Percentiles rank a stretch among this genome's conserved stretches.
Evolutionary conservation across 2,797 vertebrate genomes (phyloP).

Genomic region (Epinephelus malabaricus): DNA sequence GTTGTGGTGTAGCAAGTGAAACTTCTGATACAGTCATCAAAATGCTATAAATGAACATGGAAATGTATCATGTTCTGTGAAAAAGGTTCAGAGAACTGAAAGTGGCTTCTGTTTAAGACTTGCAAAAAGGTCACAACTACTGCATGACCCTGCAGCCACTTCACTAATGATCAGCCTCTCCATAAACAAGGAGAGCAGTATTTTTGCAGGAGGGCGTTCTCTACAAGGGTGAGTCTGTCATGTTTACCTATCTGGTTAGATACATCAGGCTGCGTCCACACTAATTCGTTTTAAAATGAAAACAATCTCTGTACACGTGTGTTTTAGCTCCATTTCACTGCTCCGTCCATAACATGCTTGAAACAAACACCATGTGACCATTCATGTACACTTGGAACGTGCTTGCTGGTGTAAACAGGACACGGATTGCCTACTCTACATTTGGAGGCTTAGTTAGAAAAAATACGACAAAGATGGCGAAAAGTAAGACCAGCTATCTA

Average conservation of each 20-base stretch:
- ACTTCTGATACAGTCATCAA: background rate
- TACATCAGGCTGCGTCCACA: conserved; percentile 12
- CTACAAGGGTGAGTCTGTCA: conserved; percentile 22
- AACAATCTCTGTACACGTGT: too few species aligned
- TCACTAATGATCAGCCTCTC: conserved; percentile 23
- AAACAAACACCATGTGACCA: too few species aligned
- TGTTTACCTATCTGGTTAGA: conserved; percentile 43
- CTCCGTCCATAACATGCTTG: too few species aligned
- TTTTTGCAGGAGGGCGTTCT: conserved; percentile 41
- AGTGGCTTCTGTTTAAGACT: conserved; percentile 15
- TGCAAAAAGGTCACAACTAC: conserved; percentile 25
- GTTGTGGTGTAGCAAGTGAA: background rate
- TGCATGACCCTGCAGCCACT: conserved; percentile 7
- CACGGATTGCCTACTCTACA: too few species aligned
- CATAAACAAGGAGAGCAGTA: conserved; percentile 56
- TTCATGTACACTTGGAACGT: too few species aligned
- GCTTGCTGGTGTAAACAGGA: too few species aligned
- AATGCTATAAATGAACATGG: background rate
- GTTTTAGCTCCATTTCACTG: too few species aligned
- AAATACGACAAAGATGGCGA: too few species aligned
- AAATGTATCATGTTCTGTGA: background rate
- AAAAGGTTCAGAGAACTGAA: conserved; percentile 11
- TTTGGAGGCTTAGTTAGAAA: too few species aligned
- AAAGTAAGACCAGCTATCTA: too few species aligned
- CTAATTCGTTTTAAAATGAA: background rate